Conservation (phyloP, 2,113 vertebrate genomes). For the Paratilapia polleni region DNA sequence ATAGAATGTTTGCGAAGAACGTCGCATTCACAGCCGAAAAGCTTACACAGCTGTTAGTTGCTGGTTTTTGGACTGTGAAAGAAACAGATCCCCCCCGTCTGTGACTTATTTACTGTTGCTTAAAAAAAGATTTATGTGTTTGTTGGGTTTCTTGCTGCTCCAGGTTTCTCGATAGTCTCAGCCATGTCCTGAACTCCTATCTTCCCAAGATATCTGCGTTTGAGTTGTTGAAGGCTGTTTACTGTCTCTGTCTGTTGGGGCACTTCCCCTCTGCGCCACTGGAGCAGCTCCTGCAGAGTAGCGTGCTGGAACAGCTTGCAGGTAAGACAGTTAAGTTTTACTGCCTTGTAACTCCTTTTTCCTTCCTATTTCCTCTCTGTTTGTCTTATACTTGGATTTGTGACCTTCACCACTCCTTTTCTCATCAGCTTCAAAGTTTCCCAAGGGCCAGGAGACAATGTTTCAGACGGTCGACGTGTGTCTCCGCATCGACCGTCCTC, state of each 20-base stretch:
- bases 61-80: not conserved
- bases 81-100: fast-evolving
- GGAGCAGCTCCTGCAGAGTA: constrained; percentile 82
- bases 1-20: not conserved
- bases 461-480: constrained; percentile 82
- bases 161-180: constrained; percentile 86
- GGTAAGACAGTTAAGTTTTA: constrained; percentile 64
- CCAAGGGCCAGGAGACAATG: constrained; percentile 57
- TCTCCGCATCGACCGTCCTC: constrained; percentile 83
- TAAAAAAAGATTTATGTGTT: not conserved
- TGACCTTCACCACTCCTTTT: not conserved
- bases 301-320: constrained; percentile 73
- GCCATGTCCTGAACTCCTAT: constrained; percentile 75
- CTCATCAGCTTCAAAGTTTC: constrained; percentile 16
- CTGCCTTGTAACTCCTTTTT: not conserved
- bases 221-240: constrained; percentile 79
- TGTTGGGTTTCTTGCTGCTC: not conserved
- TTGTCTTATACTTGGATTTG: fast-evolving
- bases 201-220: constrained; percentile 78
- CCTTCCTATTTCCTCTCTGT: no score
- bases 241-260: constrained; percentile 83
- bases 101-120: not conserved
- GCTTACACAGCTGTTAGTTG: not conserved
- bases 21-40: not conserved
- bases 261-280: constrained; percentile 82